A percentile compares a stretch with the other conserved stretches of the same genome.
phyloP scores from a whole-genome alignment of 2,113 vertebrate genomes.

The Podiceps cristatus region DNA sequence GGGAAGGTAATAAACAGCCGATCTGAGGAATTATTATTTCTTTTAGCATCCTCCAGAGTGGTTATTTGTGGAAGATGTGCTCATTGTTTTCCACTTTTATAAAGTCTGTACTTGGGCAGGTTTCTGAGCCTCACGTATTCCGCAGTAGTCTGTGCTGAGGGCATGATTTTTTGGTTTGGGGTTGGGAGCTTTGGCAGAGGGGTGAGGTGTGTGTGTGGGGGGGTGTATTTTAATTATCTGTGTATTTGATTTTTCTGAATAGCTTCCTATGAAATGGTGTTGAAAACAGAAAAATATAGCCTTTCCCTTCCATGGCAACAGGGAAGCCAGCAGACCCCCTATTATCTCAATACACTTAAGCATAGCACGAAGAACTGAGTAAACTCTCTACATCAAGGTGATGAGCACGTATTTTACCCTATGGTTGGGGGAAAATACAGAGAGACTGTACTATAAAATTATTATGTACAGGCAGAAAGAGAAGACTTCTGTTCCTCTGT shows the following conservation, averaged over 20 bases:
- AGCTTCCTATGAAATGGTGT: neutral
- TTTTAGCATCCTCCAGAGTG: neutral
- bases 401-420: neutral
- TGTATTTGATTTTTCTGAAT: neutral
- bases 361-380: neutral
- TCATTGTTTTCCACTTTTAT: neutral
- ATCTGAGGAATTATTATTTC: neutral
- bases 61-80: neutral
- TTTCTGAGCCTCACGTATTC: neutral
- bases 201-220: neutral
- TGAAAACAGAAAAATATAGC: neutral
- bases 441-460: neutral
- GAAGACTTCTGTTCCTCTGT: neutral
- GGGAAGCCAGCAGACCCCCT: neutral
- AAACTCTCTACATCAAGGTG: neutral
- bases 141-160: neutral
- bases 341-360: neutral
- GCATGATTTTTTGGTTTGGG: neutral
- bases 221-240: too few relatives aligned
- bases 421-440: neutral
- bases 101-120: neutral
- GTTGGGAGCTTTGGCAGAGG: neutral
- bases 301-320: neutral
- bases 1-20: neutral
- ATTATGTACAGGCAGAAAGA: neutral